These are phyloP conservation scores for Nudaria mundana DNA, from an alignment of 2,888 invertebrate species.

Conservation along the genomic window DNA sequence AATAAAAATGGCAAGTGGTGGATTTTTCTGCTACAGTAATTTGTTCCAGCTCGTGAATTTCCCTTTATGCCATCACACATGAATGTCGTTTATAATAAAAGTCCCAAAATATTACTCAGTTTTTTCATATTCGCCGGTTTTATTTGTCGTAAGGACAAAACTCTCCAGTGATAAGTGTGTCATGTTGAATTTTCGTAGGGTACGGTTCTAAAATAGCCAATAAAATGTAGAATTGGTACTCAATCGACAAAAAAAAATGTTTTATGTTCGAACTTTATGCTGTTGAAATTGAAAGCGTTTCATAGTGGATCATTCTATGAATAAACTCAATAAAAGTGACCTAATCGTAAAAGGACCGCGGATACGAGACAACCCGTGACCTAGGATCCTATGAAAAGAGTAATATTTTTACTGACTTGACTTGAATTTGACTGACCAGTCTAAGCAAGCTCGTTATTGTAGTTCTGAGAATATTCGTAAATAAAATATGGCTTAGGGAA, in stretches of 20 bases:
- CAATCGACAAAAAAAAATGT: constrained; percentile 58
- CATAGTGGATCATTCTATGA: constrained; percentile 52
- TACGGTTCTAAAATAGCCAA: constrained; percentile 37
- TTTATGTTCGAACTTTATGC: constrained; percentile 59
- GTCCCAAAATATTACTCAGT: constrained; percentile 22
- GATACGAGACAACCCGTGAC: too few species aligned
- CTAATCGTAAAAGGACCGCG: constrained; percentile 51
- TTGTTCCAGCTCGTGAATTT: constrained; percentile 7
- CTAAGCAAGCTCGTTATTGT: constrained; percentile 4
- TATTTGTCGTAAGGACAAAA: constrained; percentile 38
- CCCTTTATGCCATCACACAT: constrained; percentile 22
- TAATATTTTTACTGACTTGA: too few species aligned
- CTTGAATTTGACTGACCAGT: constrained; percentile 1
- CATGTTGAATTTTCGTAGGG: constrained; percentile 35
- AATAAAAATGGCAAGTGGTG: background rate
- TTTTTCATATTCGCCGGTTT: constrained; percentile 34
- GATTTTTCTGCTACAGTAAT: constrained; percentile 15
- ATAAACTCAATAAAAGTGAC: constrained; percentile 68
- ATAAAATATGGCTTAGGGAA: too few species aligned
- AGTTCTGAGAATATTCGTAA: constrained; percentile 21
- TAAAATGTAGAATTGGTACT: constrained; percentile 44
- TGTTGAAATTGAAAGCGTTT: constrained; percentile 67
- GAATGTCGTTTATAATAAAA: constrained; percentile 23
- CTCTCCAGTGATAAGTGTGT: constrained; percentile 33
- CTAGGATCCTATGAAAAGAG: too few species aligned